phyloP scores from a whole-genome alignment of 2,113 vertebrate genomes.

The Labrus mixtus region DNA sequence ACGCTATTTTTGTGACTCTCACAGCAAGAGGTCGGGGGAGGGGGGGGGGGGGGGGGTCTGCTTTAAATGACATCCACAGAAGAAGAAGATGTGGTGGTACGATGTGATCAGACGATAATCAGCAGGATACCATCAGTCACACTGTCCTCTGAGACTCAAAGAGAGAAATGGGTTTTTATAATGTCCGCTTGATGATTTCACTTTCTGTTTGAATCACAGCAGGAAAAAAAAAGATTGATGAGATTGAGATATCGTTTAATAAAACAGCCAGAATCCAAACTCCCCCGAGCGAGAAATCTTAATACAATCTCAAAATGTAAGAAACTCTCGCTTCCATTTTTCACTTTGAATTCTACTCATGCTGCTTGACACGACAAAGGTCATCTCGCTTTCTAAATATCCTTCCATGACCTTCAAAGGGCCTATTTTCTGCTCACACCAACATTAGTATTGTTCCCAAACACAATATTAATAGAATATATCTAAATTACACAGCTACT shows the following conservation, averaged over 20 bases:
- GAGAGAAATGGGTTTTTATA: not conserved
- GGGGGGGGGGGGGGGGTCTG: constrained; percentile 3
- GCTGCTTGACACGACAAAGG: not conserved
- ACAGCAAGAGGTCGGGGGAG: constrained; percentile 12
- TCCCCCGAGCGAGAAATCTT: not conserved
- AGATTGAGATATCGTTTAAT: constrained; percentile 8
- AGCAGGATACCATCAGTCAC: not conserved
- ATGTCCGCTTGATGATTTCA: not conserved
- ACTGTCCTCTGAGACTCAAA: not conserved
- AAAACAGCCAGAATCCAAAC: not conserved
- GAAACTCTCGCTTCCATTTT: not conserved
- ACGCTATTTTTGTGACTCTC: constrained; percentile 62
- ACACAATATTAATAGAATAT: no score
- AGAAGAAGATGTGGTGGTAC: constrained; percentile 7
- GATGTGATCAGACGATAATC: constrained; percentile 45
- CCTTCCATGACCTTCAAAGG: not conserved
- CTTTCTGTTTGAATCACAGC: constrained; percentile 5
- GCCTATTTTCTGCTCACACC: not conserved
- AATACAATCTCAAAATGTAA: constrained; percentile 8
- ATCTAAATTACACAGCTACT: not conserved
- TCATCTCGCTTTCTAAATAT: not conserved
- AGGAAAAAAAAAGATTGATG: constrained; percentile 3
- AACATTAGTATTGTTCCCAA: not conserved
- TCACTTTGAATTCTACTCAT: not conserved
- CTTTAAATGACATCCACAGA: constrained; percentile 41